phyloP scores from a whole-genome alignment of 2,113 vertebrate species.

The Malaclemys terrapin region DNA sequence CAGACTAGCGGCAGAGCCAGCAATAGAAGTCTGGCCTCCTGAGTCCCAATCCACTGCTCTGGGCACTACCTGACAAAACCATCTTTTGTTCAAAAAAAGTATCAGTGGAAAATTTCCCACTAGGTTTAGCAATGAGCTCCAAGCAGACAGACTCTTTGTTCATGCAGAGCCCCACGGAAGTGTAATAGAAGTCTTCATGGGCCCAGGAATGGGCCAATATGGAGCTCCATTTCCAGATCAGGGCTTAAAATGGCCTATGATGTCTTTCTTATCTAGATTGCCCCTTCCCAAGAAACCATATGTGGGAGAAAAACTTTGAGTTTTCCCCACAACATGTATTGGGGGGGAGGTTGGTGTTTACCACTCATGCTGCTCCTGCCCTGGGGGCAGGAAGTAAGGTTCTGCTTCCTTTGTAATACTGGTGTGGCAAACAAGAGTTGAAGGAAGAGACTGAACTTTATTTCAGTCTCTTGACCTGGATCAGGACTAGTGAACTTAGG shows the following conservation, averaged over 20 bases:
- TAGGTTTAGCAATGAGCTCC: not conserved
- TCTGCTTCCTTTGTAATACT: not conserved
- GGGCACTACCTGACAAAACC: not conserved
- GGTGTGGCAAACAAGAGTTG: not conserved
- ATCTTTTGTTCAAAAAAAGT: not conserved
- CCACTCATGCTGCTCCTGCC: too few species aligned
- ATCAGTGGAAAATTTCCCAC: not conserved
- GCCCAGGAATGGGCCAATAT: rapidly evolving
- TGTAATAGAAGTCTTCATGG: not conserved
- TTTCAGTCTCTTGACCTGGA: not conserved
- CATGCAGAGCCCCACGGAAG: not conserved
- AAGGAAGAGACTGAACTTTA: not conserved
- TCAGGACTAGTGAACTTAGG: not conserved
- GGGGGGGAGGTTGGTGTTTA: not conserved
- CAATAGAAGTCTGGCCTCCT: not conserved
- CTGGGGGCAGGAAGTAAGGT: not conserved
- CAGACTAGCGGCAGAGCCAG: not conserved
- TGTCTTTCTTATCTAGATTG: not conserved
- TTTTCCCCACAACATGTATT: not conserved
- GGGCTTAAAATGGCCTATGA: not conserved
- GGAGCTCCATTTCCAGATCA: not conserved
- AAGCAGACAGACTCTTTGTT: not conserved
- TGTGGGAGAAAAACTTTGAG: not conserved
- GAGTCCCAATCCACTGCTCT: not conserved
- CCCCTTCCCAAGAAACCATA: not conserved